These are phyloP conservation scores for Heteronetta atricapilla DNA, from an alignment of 2,113 vertebrate genomes.

Conservation along the genomic window DNA sequence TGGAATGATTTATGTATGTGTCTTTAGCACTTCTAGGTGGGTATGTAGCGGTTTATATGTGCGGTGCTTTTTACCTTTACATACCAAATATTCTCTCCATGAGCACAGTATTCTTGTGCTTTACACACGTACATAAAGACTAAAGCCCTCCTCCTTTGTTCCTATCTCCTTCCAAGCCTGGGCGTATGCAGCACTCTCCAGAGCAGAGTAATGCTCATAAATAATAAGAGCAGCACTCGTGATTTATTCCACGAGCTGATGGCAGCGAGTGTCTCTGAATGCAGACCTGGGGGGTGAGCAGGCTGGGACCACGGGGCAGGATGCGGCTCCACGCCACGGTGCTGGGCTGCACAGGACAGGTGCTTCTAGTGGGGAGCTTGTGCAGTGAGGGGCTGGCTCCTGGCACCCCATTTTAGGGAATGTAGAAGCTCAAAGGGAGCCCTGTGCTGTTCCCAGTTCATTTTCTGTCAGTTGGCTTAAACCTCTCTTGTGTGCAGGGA, in stretches of 20 bases:
- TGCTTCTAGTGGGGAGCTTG: background rate
- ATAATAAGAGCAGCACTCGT: background rate
- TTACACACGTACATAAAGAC: background rate
- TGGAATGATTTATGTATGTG: too few relatives aligned
- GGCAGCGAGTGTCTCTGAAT: rapidly evolving
- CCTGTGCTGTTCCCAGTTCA: background rate
- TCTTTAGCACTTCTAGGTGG: rapidly evolving
- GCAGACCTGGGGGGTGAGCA: background rate
- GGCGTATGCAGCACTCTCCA: background rate
- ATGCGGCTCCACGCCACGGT: background rate
- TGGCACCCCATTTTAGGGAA: background rate
- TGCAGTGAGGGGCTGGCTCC: background rate
- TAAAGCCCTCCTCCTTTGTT: background rate
- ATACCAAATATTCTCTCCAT: rapidly evolving
- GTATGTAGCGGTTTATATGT: rapidly evolving
- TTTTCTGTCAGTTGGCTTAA: rapidly evolving
- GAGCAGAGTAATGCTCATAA: rapidly evolving
- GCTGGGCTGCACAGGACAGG: rapidly evolving
- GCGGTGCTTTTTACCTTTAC: background rate
- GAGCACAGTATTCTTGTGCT: rapidly evolving
- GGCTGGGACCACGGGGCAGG: background rate
- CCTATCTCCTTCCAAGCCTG: background rate
- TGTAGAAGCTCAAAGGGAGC: background rate
- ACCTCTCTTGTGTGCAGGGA: rapidly evolving
- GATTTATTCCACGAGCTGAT: background rate